Evolutionary conservation across 1,140 invertebrate genomes (phyloP), one percentile per base, ranked within the genome.

Genomic region (Lasioglossum albipes): DNA sequence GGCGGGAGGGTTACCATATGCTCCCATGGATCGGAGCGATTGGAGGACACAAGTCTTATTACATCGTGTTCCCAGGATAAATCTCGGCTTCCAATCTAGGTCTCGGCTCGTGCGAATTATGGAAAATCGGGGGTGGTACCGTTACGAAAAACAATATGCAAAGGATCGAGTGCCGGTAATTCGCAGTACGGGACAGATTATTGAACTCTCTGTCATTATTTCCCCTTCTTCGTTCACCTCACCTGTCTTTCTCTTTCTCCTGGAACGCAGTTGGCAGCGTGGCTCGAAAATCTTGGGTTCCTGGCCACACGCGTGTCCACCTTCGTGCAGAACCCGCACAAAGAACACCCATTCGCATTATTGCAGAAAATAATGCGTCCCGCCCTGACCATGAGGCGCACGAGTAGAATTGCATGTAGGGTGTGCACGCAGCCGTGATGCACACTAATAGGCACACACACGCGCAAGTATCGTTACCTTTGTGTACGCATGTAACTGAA

Each of bases 351-450:
- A 62, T 75, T 86, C 70, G 75, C 74, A 62, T 78, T 52, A 75
- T 81, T 61, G 52, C 65, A 54, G 64, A 69, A 83, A 87, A 87
- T 81, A 86, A 87, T 71, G 78, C 77, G 70, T 77, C 70, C 74
- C 74, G 70, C 74, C 82, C 82, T 78, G 84, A 75, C 86, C 79
- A 79, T 82, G 85, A 87, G 70, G 65, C 65, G 68, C 73, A 75
- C 73, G 66, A 79, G 54, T 82, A 66, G 74, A 86, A 87, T 76
- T 59, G 82, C 42, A 79, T 62, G 66, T 87, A 68, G 85, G 78
- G 82, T 87, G 85, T 82, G 79, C 86, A 82, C 65, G 85, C 79
- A 87, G 76, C 85, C 85, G 82, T 87, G 82, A 87, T 87, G 84
- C 76, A 84, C 78, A 75, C 84, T 84, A 78, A 81, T 78, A 85